A percentile compares a stretch with the other conserved stretches of the same genome.
Conservation (phyloP, 2,888 invertebrate species). For the Tiphia femorata region DNA sequence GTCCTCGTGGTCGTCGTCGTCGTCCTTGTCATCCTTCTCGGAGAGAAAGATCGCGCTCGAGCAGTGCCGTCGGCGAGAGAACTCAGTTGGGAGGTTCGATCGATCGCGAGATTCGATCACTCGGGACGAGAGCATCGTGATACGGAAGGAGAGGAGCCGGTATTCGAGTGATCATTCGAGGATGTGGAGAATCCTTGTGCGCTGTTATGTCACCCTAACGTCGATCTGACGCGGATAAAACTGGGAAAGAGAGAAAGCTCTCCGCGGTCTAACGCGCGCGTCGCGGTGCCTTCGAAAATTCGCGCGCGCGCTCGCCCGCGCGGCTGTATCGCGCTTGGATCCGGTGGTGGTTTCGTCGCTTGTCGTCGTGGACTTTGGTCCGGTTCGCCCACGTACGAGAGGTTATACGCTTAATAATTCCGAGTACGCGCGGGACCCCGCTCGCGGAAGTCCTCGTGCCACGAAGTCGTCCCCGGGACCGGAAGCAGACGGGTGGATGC, state of each 20-base stretch:
- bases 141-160: too few relatives aligned
- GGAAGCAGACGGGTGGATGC: constrained; percentile 56
- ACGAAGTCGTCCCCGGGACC: constrained; percentile 25
- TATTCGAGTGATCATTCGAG: too few relatives aligned
- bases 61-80: too few relatives aligned
- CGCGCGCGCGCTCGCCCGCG: too few relatives aligned
- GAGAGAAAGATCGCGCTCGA: not conserved
- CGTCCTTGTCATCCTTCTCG: not conserved
- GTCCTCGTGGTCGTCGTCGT: constrained; percentile 4
- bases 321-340: too few relatives aligned
- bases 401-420: too few relatives aligned
- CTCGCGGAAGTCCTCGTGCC: not conserved
- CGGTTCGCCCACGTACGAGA: not conserved
- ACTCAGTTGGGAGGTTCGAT: too few relatives aligned
- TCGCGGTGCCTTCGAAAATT: too few relatives aligned
- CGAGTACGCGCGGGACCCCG: not conserved
- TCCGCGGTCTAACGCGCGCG: not conserved
- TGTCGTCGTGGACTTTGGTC: not conserved
- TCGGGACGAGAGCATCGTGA: not conserved
- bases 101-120: not conserved
- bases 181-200: constrained; percentile 46
- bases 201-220: constrained; percentile 47
- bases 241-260: too few relatives aligned
- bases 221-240: constrained; percentile 43
- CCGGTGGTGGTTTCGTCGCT: not conserved